phyloP scores from a whole-genome alignment of 2,113 vertebrate genomes.

The Cynocephalus volans region DNA sequence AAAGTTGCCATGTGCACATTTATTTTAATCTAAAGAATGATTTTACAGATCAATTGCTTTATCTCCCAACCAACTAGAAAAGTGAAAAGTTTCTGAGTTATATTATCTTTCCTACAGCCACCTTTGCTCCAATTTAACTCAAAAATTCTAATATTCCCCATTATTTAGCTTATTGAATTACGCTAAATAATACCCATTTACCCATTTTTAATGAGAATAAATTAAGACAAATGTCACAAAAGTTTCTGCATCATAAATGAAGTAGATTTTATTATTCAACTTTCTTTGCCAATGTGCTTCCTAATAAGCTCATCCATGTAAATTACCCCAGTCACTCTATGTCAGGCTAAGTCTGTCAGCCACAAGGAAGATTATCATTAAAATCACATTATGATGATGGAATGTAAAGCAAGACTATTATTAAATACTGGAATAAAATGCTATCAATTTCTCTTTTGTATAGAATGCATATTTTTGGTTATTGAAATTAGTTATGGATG shows the following conservation, averaged over 20 bases:
- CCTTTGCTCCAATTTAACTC: not conserved
- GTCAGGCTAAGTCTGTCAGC: not conserved
- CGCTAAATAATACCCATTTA: not conserved
- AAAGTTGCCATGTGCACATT: not conserved
- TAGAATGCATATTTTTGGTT: slow-evolving; percentile 54
- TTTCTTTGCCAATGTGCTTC: not conserved
- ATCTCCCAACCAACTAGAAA: not conserved
- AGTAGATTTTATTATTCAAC: slow-evolving; percentile 7
- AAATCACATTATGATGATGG: slow-evolving; percentile 19
- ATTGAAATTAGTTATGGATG: not conserved
- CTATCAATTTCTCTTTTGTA: not conserved
- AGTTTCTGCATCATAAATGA: not conserved
- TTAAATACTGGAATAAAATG: not conserved
- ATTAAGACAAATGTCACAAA: slow-evolving; percentile 43
- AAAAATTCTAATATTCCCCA: not conserved
- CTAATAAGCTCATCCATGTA: not conserved
- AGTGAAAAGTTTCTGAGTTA: not conserved
- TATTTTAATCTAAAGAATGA: not conserved
- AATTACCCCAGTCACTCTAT: not conserved
- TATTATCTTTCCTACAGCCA: not conserved
- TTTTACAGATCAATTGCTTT: not conserved
- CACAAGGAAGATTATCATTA: not conserved
- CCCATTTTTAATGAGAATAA: slow-evolving; percentile 1
- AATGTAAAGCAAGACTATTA: not conserved
- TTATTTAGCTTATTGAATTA: slow-evolving; percentile 54